These are phyloP conservation scores for Steatornis caripensis DNA, from an alignment of 2,113 vertebrate genomes.

Conservation along the genomic window DNA sequence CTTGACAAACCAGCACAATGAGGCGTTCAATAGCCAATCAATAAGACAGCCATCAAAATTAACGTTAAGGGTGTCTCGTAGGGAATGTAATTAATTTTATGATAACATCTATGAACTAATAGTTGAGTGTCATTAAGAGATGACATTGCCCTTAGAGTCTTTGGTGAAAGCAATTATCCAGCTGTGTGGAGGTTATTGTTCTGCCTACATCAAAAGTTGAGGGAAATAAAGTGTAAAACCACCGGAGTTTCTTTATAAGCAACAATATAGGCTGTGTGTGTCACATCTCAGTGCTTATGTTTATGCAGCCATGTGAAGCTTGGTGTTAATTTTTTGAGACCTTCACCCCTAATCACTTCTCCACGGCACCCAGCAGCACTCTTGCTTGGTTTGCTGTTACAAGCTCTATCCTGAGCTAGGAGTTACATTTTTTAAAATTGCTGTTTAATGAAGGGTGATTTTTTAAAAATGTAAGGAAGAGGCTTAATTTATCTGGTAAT, in stretches of 20 bases:
- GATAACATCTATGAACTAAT: slow-evolving; percentile 20
- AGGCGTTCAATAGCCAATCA: slow-evolving; percentile 23
- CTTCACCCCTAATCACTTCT: background rate
- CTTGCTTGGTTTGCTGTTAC: background rate
- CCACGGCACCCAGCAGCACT: background rate
- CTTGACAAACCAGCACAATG: background rate
- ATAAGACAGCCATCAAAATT: slow-evolving; percentile 25
- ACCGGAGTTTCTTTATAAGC: background rate
- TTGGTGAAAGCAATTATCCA: background rate
- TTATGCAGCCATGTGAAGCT: background rate
- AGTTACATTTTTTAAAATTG: background rate
- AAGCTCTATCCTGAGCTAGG: background rate
- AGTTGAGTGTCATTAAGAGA: background rate
- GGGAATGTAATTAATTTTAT: slow-evolving; percentile 20
- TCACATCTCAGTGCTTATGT: background rate
- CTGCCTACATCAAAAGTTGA: background rate
- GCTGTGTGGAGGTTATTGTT: background rate
- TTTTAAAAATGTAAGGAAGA: background rate
- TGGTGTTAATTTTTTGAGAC: background rate
- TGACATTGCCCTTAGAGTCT: background rate
- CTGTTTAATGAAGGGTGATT: background rate
- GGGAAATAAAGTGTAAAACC: background rate
- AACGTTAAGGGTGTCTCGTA: background rate
- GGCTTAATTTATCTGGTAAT: background rate
- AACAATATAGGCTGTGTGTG: background rate